A percentile compares a stretch with the other conserved stretches of the same genome.
Conservation (phyloP, 37 sponge, comb jelly and placozoan species). For the Cladorhizidae sp. region DNA sequence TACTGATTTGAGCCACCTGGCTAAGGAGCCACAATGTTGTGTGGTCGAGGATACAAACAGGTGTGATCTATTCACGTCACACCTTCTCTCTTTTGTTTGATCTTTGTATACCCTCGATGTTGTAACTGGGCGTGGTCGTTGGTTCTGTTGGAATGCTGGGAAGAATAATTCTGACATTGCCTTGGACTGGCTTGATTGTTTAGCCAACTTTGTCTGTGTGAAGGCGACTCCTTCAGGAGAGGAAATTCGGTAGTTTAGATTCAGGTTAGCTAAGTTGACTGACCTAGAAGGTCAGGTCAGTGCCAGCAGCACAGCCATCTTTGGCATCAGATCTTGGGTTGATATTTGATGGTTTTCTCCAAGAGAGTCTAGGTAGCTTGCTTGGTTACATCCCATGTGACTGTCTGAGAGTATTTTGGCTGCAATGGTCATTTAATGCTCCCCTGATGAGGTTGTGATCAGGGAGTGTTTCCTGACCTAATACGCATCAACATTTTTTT, state of each 20-base stretch:
- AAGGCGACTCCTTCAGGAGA: conserved; percentile 40
- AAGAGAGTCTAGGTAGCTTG: neutral
- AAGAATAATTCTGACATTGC: conserved; percentile 32
- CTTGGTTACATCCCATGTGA: conserved; percentile 50
- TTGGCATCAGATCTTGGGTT: too few relatives aligned
- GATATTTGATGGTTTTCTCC: neutral
- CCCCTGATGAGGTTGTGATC: conserved; percentile 1
- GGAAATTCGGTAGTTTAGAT: neutral
- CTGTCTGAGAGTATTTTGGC: conserved; percentile 11
- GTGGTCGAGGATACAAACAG: conserved; percentile 11
- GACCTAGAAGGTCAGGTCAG: conserved; percentile 46
- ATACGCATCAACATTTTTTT: conserved; percentile 28
- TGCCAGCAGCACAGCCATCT: conserved; percentile 12
- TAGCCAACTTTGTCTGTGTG: conserved; percentile 12
- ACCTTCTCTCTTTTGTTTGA: neutral
- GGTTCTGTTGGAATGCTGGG: neutral
- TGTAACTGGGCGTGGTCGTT: conserved; percentile 17
- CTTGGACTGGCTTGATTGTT: conserved; percentile 11
- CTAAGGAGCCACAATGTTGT: neutral
- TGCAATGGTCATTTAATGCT: too few relatives aligned
- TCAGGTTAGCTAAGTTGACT: conserved; percentile 11
- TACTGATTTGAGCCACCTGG: conserved; percentile 34
- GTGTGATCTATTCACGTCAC: conserved; percentile 2
- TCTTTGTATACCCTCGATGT: too few relatives aligned
- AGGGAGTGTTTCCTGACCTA: conserved; percentile 42